These are phyloP conservation scores for Calidris pygmaea DNA, from an alignment of 2,113 vertebrate genomes.

Conservation along the genomic window DNA sequence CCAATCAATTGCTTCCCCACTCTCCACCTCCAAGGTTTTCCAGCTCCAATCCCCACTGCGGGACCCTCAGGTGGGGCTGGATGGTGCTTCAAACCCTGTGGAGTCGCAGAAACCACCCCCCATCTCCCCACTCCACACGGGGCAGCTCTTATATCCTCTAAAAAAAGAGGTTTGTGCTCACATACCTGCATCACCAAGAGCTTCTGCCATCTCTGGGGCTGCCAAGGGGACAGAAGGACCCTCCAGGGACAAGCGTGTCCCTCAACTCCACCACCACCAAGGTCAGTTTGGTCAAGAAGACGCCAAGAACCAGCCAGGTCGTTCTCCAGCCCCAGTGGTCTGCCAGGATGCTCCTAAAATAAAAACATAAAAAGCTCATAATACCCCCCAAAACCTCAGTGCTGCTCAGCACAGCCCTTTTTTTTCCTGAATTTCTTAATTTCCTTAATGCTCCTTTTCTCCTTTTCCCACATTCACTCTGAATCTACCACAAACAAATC, in stretches of 20 bases:
- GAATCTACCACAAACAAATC: neutral
- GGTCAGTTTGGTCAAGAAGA: too few species aligned
- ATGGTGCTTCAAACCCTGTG: neutral
- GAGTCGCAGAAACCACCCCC: neutral
- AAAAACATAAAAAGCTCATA: neutral
- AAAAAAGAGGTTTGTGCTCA: too few species aligned
- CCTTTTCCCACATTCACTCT: rapidly evolving
- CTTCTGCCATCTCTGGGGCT: neutral
- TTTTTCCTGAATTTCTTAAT: neutral
- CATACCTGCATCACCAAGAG: neutral
- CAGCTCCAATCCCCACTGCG: neutral
- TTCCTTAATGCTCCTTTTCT: neutral
- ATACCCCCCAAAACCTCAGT: too few species aligned
- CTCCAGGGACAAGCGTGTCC: rapidly evolving
- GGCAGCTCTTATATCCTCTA: neutral
- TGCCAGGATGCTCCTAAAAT: too few species aligned
- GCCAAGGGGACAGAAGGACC: neutral
- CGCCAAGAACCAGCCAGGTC: neutral
- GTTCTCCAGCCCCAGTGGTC: neutral
- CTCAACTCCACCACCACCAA: neutral
- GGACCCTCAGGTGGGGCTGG: too few species aligned
- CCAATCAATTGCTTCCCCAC: too few species aligned
- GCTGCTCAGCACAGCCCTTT: neutral
- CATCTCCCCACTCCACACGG: rapidly evolving
- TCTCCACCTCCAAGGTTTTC: neutral